Evolutionary conservation across 1,140 invertebrate genomes (phyloP), one percentile per base, ranked within the genome.

Genomic region (Drosophila littoralis): DNA sequence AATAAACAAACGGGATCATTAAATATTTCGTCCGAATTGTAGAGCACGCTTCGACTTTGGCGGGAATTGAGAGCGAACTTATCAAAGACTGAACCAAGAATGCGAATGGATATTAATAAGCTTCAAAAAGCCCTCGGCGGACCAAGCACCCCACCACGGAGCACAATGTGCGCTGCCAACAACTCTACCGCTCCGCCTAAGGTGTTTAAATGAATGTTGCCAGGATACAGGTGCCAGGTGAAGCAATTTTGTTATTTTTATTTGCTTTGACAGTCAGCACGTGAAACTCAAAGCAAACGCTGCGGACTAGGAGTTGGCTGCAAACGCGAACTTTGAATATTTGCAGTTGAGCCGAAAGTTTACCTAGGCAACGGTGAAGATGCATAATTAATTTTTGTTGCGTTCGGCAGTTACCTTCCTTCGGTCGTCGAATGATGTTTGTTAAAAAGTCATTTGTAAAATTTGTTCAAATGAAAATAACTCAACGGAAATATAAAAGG

Each of bases 171-270:
- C 58, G 48, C 58, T 66, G 72, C 54, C 66, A 60, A 61, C 42
- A 46, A 48, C 59, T 70, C 33, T 43, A 64, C 77, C 50, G 55
- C 60, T 61, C 67, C 72, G 76, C 80, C 75, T 63, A 79, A 89
- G 86, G 86, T 91, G 86, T 91, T 91, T 91, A 75, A 90, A 89
- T 85, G 84, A 91, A 89, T 91, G 89, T 91, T 91, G 89, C 89
- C 89, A 89, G 89, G 89, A 91, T 91, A 91, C 89, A 91, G 77
- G 76, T 81, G 80, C 80, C 80, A 82, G 72, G 81, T 84, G 75
- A 84, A 76, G 76, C 80, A 70, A 91, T 81, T 91, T 91, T 91
- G 89, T 91, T 91, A 91, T 91, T 91, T 91, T 91, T 88, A 90
- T 90, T 90, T 88, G 74, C 88, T 81, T 90, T 90, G 86, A 91